These are phyloP conservation scores for Hydra vulgaris DNA, from an alignment of 30 jellyfish, hydroid and myxozoan genomes.

Conservation along the genomic window DNA sequence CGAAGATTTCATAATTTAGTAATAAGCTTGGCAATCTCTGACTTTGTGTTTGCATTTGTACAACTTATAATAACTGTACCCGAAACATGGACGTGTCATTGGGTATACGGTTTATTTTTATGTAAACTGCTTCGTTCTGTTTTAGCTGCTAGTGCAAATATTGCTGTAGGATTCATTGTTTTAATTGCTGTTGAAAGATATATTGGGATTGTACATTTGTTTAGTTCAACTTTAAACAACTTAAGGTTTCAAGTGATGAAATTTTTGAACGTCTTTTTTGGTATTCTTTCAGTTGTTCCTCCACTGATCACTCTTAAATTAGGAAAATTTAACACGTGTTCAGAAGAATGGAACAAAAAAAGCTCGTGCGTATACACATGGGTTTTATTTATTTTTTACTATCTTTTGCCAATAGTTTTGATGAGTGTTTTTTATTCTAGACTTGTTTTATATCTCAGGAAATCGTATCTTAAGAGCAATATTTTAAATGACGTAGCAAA, in stretches of 20 bases:
- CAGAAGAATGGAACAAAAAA: neutral
- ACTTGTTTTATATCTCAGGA: neutral
- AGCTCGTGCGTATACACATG: neutral
- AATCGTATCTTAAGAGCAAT: neutral
- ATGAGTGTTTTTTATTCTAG: neutral
- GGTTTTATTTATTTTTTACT: neutral
- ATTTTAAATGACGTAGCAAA: neutral
- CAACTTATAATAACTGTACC: neutral
- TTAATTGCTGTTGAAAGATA: conserved; percentile 7
- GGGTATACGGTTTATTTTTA: neutral
- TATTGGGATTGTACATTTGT: neutral
- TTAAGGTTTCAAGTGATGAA: neutral
- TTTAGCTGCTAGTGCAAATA: conserved; percentile 1
- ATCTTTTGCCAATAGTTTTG: neutral
- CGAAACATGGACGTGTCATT: conserved; percentile 4
- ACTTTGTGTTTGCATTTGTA: neutral
- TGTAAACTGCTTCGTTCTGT: neutral
- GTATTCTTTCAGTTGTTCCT: neutral
- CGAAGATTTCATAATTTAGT: neutral
- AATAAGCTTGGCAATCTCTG: neutral
- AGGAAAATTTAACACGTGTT: conserved; percentile 1
- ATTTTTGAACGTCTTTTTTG: neutral
- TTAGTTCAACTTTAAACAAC: neutral
- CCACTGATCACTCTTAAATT: neutral
- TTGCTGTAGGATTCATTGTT: conserved; percentile 12